Evolutionary conservation across 2,888 invertebrate genomes (phyloP).

Genomic region (Hemithea aestivaria): DNA sequence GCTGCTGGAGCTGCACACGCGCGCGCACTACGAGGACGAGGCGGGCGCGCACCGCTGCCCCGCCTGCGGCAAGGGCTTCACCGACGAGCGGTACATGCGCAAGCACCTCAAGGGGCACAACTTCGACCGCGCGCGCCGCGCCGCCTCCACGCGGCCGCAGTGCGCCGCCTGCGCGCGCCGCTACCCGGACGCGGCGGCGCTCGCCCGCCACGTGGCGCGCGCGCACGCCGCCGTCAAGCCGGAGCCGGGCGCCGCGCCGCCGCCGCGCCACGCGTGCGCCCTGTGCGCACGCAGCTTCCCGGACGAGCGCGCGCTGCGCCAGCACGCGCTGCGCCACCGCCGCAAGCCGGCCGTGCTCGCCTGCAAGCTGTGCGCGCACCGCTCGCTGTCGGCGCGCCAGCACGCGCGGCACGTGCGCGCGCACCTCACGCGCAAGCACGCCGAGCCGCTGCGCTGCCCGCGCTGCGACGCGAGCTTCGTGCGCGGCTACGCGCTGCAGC

Average conservation of each 20-base stretch:
- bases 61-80: conserved; percentile 74
- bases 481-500: conserved; percentile 63
- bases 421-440: conserved; percentile 64
- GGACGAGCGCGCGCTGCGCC: conserved; percentile 54
- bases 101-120: conserved; percentile 77
- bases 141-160: conserved; percentile 60
- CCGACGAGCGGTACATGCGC: conserved; percentile 68
- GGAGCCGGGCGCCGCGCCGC: conserved; percentile 70
- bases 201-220: conserved; percentile 65
- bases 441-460: conserved; percentile 62
- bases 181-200: conserved; percentile 62
- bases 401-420: conserved; percentile 60
- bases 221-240: conserved; percentile 74
- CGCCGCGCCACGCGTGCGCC: conserved; percentile 58
- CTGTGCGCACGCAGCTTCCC: conserved; percentile 68
- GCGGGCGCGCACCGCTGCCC: conserved; percentile 73
- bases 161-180: conserved; percentile 67
- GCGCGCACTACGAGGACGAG: conserved; percentile 72
- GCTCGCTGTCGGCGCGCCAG: conserved; percentile 51
- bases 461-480: conserved; percentile 63
- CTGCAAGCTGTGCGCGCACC: conserved; percentile 71
- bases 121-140: conserved; percentile 61
- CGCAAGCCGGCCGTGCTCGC: conserved; percentile 67
- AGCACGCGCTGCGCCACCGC: conserved; percentile 62
- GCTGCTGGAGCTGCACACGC: conserved; percentile 64